A percentile compares a stretch with the other conserved stretches of the same genome.
Evolutionary conservation across 2,888 invertebrate genomes (phyloP).

Genomic region (Ceraclea dissimilis): DNA sequence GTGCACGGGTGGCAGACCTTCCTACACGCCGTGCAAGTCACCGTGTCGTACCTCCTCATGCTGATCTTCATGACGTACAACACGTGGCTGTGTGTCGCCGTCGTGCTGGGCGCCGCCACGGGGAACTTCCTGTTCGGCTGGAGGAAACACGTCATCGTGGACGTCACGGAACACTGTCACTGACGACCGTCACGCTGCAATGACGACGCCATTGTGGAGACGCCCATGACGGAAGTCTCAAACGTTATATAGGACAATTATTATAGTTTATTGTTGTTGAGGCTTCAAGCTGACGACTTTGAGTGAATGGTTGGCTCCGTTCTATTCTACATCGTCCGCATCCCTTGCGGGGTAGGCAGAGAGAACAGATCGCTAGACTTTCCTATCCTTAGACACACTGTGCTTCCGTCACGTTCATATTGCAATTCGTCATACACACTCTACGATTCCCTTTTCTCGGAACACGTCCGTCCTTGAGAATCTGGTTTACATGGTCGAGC

Average conservation of each 20-base stretch:
- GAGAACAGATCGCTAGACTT: too few relatives aligned
- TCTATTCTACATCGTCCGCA: too few relatives aligned
- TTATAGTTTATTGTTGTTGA: neutral
- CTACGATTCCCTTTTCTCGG: too few relatives aligned
- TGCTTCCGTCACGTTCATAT: too few relatives aligned
- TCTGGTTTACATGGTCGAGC: too few relatives aligned
- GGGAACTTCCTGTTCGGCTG: constrained; percentile 95
- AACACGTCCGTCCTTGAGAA: too few relatives aligned
- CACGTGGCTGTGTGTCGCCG: constrained; percentile 84
- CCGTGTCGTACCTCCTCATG: constrained; percentile 90
- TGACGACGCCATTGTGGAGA: neutral
- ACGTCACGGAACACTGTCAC: constrained; percentile 94
- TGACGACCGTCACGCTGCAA: constrained; percentile 39
- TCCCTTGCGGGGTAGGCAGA: too few relatives aligned
- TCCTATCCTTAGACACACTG: too few relatives aligned
- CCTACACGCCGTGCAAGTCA: constrained; percentile 83
- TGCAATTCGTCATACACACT: too few relatives aligned
- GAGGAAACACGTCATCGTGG: constrained; percentile 89
- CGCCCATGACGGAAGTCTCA: constrained; percentile 14
- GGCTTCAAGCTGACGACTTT: too few relatives aligned
- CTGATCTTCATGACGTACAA: constrained; percentile 97
- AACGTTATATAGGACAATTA: neutral
- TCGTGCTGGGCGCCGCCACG: constrained; percentile 79
- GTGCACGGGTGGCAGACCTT: constrained; percentile 82
- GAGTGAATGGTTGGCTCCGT: too few relatives aligned